Percentiles rank a stretch among this genome's conserved stretches.
These are phyloP conservation scores for Drosophila aldrichi DNA, from an alignment of 2,888 invertebrate species.

Conservation along the genomic window DNA sequence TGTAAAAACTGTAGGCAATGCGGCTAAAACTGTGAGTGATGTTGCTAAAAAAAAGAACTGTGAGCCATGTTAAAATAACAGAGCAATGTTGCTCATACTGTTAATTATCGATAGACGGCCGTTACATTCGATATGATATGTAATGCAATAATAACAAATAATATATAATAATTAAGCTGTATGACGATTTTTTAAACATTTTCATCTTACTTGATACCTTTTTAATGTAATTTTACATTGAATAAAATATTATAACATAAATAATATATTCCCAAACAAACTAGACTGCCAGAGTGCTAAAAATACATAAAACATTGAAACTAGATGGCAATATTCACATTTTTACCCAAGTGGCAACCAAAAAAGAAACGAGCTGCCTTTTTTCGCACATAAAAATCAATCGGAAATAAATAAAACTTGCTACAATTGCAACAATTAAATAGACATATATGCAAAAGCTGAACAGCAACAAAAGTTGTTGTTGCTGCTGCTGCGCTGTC, in stretches of 20 bases:
- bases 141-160: background rate
- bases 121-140: conserved; percentile 4
- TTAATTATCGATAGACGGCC: conserved; percentile 8
- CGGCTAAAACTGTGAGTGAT: conserved; percentile 50
- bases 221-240: background rate
- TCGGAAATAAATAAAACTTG: conserved; percentile 63
- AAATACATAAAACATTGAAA: conserved; percentile 21
- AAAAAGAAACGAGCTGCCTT: conserved; percentile 59
- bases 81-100: conserved; percentile 13
- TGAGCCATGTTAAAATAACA: conserved; percentile 36
- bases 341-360: conserved; percentile 56
- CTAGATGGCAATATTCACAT: conserved; percentile 29
- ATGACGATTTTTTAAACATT: background rate
- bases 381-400: conserved; percentile 67
- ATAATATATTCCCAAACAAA: background rate
- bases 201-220: fast-evolving
- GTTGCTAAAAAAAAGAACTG: conserved; percentile 25
- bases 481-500: conserved; percentile 75
- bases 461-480: conserved; percentile 66
- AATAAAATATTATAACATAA: background rate
- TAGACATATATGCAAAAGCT: conserved; percentile 67
- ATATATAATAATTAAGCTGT: too few relatives aligned
- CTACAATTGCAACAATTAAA: conserved; percentile 47
- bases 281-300: conserved; percentile 20
- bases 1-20: conserved; percentile 58